Conservation (phyloP, 2,797 vertebrate genomes). For the Mallotus villosus region DNA sequence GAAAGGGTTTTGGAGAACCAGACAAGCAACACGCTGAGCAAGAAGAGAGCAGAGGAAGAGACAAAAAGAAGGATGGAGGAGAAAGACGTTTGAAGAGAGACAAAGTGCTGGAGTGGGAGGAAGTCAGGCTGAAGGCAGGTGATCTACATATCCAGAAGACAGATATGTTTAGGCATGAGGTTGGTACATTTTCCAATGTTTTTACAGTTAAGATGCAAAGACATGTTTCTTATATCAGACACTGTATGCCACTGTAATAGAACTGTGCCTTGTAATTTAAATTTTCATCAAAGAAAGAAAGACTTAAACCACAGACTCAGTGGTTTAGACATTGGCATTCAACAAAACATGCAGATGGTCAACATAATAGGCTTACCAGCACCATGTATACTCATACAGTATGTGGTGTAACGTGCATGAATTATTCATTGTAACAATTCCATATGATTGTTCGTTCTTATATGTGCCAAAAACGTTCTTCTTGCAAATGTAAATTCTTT, state of each 20-base stretch:
- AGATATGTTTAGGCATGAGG: conserved; percentile 31
- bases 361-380: not conserved
- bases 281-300: not conserved
- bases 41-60: not conserved
- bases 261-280: not conserved
- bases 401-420: not conserved
- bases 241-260: not conserved
- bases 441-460: not conserved
- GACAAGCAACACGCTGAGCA: conserved; percentile 6
- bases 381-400: not conserved
- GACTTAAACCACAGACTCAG: conserved; percentile 4
- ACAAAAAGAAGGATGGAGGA: conserved; percentile 27
- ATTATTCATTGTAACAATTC: not conserved
- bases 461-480: not conserved
- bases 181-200: conserved; percentile 19
- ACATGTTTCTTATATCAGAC: not conserved
- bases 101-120: conserved; percentile 4
- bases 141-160: conserved; percentile 9
- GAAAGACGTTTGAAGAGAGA: conserved; percentile 27
- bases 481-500: not conserved
- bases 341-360: not conserved
- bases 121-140: conserved; percentile 7
- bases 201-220: not conserved
- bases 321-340: conserved; percentile 1
- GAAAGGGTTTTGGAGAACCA: conserved; percentile 22